These are phyloP conservation scores for Polypterus bichir DNA, from an alignment of 2,113 vertebrate genomes.

Conservation along the genomic window DNA sequence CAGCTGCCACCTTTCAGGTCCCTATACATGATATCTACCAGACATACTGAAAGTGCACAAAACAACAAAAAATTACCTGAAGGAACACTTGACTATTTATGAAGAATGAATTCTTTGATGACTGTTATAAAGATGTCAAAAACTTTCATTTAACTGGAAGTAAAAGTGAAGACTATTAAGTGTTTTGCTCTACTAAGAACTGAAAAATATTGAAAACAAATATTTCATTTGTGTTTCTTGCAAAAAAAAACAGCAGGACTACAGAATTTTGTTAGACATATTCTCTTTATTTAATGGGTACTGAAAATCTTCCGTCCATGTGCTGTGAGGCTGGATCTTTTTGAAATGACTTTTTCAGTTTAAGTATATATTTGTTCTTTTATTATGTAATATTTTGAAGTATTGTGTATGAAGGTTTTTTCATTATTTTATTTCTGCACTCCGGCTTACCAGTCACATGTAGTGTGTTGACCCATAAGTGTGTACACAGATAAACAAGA, in stretches of 20 bases:
- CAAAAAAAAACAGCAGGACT: constrained; percentile 1
- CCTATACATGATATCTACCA: constrained; percentile 89
- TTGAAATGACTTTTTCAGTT: constrained; percentile 9
- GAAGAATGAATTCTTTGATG: constrained; percentile 53
- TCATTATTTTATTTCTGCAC: constrained; percentile 48
- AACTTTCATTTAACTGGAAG: constrained; percentile 14
- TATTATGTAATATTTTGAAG: too few species aligned
- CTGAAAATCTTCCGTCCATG: constrained; percentile 10
- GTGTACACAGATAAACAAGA: too few species aligned
- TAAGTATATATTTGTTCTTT: too few species aligned
- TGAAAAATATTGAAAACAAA: background rate
- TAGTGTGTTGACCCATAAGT: too few species aligned
- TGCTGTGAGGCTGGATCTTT: constrained; percentile 6
- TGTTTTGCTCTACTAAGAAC: background rate
- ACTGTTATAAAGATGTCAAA: constrained; percentile 17
- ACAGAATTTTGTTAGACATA: too few species aligned
- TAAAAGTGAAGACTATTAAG: constrained; percentile 40
- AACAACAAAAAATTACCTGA: constrained; percentile 42
- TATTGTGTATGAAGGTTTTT: constrained; percentile 57
- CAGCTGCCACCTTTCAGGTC: constrained; percentile 70
- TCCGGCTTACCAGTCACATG: constrained; percentile 28
- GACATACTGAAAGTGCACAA: constrained; percentile 62
- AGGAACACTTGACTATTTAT: constrained; percentile 81
- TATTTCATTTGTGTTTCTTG: background rate
- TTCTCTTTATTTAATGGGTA: too few species aligned